These are phyloP conservation scores for Lineus longissimus DNA, from an alignment of 1,140 invertebrate species.

Conservation along the genomic window DNA sequence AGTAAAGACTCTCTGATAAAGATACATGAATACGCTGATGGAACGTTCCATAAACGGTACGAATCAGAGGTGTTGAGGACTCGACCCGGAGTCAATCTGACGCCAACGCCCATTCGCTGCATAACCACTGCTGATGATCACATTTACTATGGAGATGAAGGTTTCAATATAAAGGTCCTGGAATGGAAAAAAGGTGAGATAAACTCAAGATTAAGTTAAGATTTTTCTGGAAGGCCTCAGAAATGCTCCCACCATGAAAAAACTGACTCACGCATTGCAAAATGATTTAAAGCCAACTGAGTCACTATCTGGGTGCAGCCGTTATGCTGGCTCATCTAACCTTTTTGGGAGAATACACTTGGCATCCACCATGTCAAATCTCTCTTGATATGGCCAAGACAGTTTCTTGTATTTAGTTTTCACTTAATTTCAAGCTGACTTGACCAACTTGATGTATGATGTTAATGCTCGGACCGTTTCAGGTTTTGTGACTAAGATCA, in stretches of 20 bases:
- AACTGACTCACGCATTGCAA: no score
- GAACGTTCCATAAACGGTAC: constrained; percentile 30
- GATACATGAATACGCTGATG: constrained; percentile 29
- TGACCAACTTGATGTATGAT: no score
- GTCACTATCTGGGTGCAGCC: no score
- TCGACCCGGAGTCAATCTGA: neutral
- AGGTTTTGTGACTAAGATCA: constrained; percentile 34
- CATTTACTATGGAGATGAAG: constrained; percentile 42
- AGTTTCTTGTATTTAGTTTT: no score
- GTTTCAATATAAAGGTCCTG: constrained; percentile 41
- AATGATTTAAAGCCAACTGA: no score
- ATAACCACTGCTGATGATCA: constrained; percentile 19
- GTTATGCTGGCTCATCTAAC: no score
- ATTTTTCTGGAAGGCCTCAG: constrained; percentile 4
- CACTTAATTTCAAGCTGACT: no score
- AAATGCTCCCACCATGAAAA: constrained; percentile 7
- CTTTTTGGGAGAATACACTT: no score
- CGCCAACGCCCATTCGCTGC: constrained; percentile 23
- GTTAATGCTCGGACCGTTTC: no score
- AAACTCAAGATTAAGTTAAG: no score
- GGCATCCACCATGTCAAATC: no score
- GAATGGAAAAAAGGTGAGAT: constrained; percentile 43
- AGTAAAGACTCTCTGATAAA: constrained; percentile 19
- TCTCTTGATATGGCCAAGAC: no score
- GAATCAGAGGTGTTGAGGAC: constrained; percentile 31